A percentile compares a stretch with the other conserved stretches of the same genome.
These are phyloP conservation scores for Brachionus manjavacas DNA, from an alignment of 1,140 invertebrate genomes.

Conservation along the genomic window DNA sequence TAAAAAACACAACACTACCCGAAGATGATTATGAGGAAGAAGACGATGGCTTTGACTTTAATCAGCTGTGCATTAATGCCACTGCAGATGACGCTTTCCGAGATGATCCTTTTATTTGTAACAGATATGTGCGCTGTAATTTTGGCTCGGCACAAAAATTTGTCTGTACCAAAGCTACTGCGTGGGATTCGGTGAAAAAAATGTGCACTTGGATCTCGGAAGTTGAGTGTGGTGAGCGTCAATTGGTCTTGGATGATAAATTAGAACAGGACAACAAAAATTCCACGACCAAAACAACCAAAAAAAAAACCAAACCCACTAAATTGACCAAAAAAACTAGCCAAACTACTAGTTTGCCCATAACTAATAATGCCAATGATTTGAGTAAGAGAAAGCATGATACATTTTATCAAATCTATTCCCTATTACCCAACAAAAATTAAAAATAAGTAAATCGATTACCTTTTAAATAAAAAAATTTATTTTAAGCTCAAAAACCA, in stretches of 20 bases:
- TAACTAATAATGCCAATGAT: neutral
- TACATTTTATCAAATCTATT: neutral
- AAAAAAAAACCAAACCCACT: neutral
- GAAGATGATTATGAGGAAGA: neutral
- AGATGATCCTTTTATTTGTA: slow-evolving; percentile 35
- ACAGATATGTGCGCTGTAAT: slow-evolving; percentile 27
- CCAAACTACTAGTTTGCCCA: neutral
- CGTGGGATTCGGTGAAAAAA: slow-evolving; percentile 23
- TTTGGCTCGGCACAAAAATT: slow-evolving; percentile 32
- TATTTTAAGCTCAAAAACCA: slow-evolving; percentile 23
- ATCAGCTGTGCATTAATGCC: neutral
- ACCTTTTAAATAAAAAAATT: neutral
- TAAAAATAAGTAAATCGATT: neutral
- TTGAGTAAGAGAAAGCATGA: slow-evolving; percentile 9
- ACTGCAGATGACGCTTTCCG: neutral
- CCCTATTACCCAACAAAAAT: too few species aligned
- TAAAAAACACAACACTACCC: neutral
- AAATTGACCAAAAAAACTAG: slow-evolving; percentile 24
- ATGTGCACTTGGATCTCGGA: slow-evolving; percentile 17
- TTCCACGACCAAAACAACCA: slow-evolving; percentile 8
- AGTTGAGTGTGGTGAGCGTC: slow-evolving; percentile 24
- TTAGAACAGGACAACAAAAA: neutral
- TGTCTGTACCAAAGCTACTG: slow-evolving; percentile 25
- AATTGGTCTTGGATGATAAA: slow-evolving; percentile 13
- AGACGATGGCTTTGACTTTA: neutral